Percentiles rank a stretch among this genome's conserved stretches.
Evolutionary conservation across 2,888 invertebrate species (phyloP).

Genomic region (Drosophila demipolita): DNA sequence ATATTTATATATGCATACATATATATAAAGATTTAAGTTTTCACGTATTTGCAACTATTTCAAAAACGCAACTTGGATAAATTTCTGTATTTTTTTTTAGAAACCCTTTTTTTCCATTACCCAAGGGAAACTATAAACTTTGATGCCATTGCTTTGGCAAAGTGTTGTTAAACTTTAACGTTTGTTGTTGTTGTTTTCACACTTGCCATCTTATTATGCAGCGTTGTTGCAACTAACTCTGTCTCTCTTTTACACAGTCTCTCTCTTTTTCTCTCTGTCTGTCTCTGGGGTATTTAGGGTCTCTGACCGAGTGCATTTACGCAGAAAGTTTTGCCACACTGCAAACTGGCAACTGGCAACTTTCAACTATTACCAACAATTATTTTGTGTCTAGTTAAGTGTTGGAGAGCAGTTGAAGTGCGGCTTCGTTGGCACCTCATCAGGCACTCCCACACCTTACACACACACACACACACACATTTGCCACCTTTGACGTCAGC

Average conservation of each 20-base stretch:
- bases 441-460: slow-evolving; percentile 14
- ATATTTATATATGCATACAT: too few relatives aligned
- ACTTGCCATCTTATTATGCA: slow-evolving; percentile 27
- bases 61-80: neutral
- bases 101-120: neutral
- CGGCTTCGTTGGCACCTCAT: slow-evolving; percentile 43
- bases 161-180: slow-evolving; percentile 29
- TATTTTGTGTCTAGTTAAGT: slow-evolving; percentile 72
- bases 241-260: too few relatives aligned
- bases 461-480: slow-evolving; percentile 9
- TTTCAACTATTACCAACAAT: slow-evolving; percentile 69
- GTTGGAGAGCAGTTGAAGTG: slow-evolving; percentile 64
- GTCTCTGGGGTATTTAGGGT: slow-evolving; percentile 20
- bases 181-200: slow-evolving; percentile 36
- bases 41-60: slow-evolving; percentile 1
- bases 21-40: slow-evolving; percentile 2
- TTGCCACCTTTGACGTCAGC: neutral
- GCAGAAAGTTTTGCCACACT: slow-evolving; percentile 39
- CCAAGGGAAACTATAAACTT: slow-evolving; percentile 2
- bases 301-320: slow-evolving; percentile 36
- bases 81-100: slow-evolving; percentile 5
- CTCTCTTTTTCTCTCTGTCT: neutral
- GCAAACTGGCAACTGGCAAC: slow-evolving; percentile 30
- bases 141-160: slow-evolving; percentile 5
- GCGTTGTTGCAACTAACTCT: neutral